Evolutionary conservation across 2,797 vertebrate species (phyloP), one percentile per base, ranked within the genome.

Genomic region (Oceanodroma leucorhoa): DNA sequence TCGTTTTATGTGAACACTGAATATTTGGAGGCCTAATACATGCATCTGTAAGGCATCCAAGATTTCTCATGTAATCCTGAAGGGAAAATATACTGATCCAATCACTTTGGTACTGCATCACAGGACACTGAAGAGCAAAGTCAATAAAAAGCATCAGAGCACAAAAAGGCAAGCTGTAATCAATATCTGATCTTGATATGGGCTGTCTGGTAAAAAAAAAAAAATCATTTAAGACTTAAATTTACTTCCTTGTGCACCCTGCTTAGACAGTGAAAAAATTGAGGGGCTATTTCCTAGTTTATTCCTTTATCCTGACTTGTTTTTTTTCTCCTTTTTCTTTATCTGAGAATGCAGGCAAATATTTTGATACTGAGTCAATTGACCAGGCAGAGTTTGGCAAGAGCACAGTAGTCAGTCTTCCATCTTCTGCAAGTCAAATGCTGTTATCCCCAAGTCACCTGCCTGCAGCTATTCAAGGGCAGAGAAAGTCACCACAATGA

Each of bases 121-220:
- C 66, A 67, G 72, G 72, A 70, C 85, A 94, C 53, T n/a, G 89
- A 92, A 95, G 65, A 94, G 73, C 92, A 97, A 97, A 96, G 89
- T 97, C 94, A 95, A 97, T 97, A 95, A 97, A 95, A 97, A 94
- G 72, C 93, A 97, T 90, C 80, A 17, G 13, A 97, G 84, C 95
- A 96, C 84, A 96, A 92, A 97, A 81, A 97, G 67, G 81, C 87
- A 97, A 97, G 85, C 88, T 97, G 81, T 87, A 97, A 97, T 97
- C 97, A 96, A 91, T 95, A 97, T n/a, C 58, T 80, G 89, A 96
- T 91, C 94, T 96, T 96, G 94, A 96, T 90, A 80, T 22, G 5
- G 65, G n/a, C 67, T 96, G 83, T 87, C 94, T 96, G 67, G 95
- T 88, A 75, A 90, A 94, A 93, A 79, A 95, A 97, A 93, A 94